phyloP scores from a whole-genome alignment of 1,140 invertebrate genomes.

The Orius laevigatus region DNA sequence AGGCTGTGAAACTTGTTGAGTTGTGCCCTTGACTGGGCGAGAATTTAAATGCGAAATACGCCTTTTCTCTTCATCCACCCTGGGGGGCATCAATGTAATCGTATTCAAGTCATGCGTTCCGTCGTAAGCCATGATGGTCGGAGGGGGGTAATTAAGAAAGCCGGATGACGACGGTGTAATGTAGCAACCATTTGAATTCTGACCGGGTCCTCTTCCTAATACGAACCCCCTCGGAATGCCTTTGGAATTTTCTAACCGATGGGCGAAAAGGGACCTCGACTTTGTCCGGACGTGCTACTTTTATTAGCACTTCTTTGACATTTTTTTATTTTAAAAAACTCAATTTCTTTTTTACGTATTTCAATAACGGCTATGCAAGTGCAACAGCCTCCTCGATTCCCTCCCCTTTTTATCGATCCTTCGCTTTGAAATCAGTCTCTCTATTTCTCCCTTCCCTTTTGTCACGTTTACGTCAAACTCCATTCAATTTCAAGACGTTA shows the following conservation, averaged over 20 bases:
- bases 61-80: no score
- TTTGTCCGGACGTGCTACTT: slow-evolving; percentile 4
- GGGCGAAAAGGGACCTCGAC: neutral
- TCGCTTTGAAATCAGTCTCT: no score
- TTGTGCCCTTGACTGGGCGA: neutral
- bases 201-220: neutral
- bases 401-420: no score
- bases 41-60: slow-evolving; percentile 5
- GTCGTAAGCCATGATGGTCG: slow-evolving; percentile 5
- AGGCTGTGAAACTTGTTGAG: slow-evolving; percentile 6
- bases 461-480: no score
- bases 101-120: slow-evolving; percentile 9
- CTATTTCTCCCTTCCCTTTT: no score
- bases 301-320: slow-evolving; percentile 2
- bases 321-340: no score
- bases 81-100: neutral
- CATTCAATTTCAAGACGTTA: no score
- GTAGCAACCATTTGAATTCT: slow-evolving; percentile 10
- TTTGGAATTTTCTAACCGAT: slow-evolving; percentile 4
- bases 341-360: no score
- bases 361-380: no score
- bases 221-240: slow-evolving; percentile 1
- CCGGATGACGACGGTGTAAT: slow-evolving; percentile 4
- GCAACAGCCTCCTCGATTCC: no score
- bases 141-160: slow-evolving; percentile 9